phyloP scores from a whole-genome alignment of 1,140 invertebrate species.

The Magallana ariakensis region DNA sequence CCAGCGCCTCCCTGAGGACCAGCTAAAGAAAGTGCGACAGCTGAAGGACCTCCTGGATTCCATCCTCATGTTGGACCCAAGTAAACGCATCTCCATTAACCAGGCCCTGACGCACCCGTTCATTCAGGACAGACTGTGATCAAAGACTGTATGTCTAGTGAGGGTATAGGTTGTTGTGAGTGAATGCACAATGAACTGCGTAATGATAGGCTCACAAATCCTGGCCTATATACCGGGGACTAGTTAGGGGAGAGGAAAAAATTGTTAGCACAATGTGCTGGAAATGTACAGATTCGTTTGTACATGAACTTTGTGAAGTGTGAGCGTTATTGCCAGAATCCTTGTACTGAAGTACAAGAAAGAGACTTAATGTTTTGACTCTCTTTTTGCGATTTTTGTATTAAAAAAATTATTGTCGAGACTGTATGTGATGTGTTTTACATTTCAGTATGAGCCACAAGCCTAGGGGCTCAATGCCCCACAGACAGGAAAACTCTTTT shows the following conservation, averaged over 20 bases:
- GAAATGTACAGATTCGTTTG: neutral
- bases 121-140: slow-evolving; percentile 88
- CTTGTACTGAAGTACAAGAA: neutral
- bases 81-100: slow-evolving; percentile 94
- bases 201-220: neutral
- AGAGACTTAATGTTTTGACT: neutral
- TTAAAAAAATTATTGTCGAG: neutral
- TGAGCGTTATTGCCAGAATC: neutral
- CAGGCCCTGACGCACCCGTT: slow-evolving; percentile 97
- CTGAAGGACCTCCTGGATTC: slow-evolving; percentile 96
- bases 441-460: slow-evolving; percentile 31
- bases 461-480: slow-evolving; percentile 1
- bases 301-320: neutral
- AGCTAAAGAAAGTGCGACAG: slow-evolving; percentile 93
- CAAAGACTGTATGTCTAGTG: neutral
- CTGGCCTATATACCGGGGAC: neutral
- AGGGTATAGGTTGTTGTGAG: slow-evolving; percentile 23
- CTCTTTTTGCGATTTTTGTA: neutral
- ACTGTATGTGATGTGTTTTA: slow-evolving; percentile 33
- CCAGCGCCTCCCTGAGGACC: slow-evolving; percentile 91
- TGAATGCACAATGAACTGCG: neutral
- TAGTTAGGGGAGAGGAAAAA: neutral
- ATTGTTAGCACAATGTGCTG: neutral
- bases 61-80: slow-evolving; percentile 94
- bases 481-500: neutral